A percentile compares a stretch with the other conserved stretches of the same genome.
Conservation (phyloP, 2,888 invertebrate genomes). For the Parnassius orleans region DNA sequence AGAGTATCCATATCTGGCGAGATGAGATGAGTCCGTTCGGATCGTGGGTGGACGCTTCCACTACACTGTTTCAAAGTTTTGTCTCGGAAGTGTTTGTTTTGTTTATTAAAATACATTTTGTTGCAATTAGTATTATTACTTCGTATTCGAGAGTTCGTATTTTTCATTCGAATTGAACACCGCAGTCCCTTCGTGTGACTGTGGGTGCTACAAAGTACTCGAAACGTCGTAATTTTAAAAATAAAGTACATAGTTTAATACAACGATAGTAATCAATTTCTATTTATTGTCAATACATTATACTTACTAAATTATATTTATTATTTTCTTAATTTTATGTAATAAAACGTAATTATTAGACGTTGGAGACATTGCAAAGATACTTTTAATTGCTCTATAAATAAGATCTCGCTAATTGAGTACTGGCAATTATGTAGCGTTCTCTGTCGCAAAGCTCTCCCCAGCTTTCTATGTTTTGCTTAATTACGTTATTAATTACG, state of each 20-base stretch:
- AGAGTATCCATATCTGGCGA: conserved; percentile 29
- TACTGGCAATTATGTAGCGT: conserved; percentile 22
- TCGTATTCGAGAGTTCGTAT: too few relatives aligned
- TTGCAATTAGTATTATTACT: too few relatives aligned
- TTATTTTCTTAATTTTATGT: conserved; percentile 1
- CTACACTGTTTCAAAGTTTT: not conserved
- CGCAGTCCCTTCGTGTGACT: too few relatives aligned
- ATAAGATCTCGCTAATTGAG: conserved; percentile 30
- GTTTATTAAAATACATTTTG: too few relatives aligned
- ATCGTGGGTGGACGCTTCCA: conserved; percentile 34
- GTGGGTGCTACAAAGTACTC: too few relatives aligned
- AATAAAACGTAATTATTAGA: conserved; percentile 16
- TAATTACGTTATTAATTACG: conserved; percentile 10
- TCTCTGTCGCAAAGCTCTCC: conserved; percentile 25
- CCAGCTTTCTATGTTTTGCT: conserved; percentile 22
- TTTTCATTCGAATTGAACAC: too few relatives aligned
- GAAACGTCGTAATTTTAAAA: too few relatives aligned
- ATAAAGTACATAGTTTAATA: too few relatives aligned
- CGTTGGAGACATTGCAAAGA: conserved; percentile 15
- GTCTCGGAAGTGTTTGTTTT: too few relatives aligned
- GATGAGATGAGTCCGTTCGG: conserved; percentile 37
- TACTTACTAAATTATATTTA: not conserved
- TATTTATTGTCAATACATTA: too few relatives aligned
- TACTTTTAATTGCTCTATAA: conserved; percentile 28
- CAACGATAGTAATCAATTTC: too few relatives aligned